A percentile compares a stretch with the other conserved stretches of the same genome.
Evolutionary conservation across 2,113 vertebrate species (phyloP).

Genomic region (Phoenicopterus ruber): DNA sequence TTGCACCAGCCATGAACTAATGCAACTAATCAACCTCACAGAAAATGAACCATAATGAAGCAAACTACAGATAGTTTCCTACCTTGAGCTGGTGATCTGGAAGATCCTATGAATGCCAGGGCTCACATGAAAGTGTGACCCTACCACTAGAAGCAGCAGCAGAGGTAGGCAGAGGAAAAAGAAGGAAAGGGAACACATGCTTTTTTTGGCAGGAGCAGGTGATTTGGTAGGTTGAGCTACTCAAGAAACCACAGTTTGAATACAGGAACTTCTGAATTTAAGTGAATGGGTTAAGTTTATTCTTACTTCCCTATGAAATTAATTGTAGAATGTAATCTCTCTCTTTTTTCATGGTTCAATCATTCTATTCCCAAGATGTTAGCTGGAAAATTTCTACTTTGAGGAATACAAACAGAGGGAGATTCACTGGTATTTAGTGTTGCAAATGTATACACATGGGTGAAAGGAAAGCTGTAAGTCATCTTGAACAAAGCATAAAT

Average conservation of each 20-base stretch:
- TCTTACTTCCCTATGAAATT: not conserved
- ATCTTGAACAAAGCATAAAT: not conserved
- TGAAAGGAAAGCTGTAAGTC: not conserved
- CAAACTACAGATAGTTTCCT: not conserved
- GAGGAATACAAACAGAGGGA: not conserved
- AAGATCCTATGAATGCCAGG: not conserved
- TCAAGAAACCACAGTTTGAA: not conserved
- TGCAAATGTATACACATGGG: not conserved
- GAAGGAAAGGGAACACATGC: not conserved
- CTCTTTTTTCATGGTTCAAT: not conserved
- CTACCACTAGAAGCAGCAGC: not conserved
- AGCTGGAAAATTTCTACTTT: not conserved
- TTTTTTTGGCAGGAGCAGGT: not conserved
- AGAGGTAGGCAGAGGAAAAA: not conserved
- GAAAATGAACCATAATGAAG: not conserved
- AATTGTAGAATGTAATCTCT: not conserved
- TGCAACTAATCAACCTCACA: not conserved
- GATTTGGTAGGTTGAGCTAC: not conserved
- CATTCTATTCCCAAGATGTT: not conserved
- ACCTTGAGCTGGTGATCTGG: not conserved
- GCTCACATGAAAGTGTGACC: not conserved
- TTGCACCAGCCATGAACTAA: not conserved
- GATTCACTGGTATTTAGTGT: not conserved
- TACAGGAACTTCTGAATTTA: not conserved
- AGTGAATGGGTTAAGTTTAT: not conserved